A percentile compares a stretch with the other conserved stretches of the same genome.
Evolutionary conservation across 2,113 vertebrate species (phyloP).

Genomic region (Ochotona curzoniae): DNA sequence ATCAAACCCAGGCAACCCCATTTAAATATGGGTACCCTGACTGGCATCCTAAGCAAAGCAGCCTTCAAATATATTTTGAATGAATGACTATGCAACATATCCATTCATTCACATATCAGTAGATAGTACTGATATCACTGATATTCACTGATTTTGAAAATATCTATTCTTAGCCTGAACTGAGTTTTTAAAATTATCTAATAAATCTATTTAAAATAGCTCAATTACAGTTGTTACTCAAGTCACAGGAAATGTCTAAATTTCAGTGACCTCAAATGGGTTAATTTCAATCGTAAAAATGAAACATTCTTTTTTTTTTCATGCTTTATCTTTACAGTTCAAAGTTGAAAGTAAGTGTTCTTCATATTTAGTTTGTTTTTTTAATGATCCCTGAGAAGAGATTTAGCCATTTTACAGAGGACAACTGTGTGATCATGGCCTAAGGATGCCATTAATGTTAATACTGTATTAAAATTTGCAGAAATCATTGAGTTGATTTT

Average conservation of each 20-base stretch:
- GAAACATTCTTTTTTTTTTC: neutral
- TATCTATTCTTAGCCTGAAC: slow-evolving; percentile 35
- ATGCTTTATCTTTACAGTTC: slow-evolving; percentile 24
- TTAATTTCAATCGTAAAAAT: slow-evolving; percentile 17
- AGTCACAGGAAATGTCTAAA: slow-evolving; percentile 25
- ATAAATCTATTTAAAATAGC: no score
- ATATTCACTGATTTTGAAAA: neutral
- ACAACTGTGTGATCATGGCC: slow-evolving; percentile 7
- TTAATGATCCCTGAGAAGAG: neutral
- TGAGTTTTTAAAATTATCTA: neutral
- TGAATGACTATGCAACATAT: neutral
- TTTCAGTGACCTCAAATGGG: neutral
- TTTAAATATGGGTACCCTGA: no score
- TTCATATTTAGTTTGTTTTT: neutral
- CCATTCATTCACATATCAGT: neutral
- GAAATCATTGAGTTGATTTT: neutral
- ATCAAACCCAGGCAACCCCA: no score
- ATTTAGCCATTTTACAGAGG: slow-evolving; percentile 37
- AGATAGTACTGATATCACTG: neutral
- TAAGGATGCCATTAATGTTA: slow-evolving; percentile 10
- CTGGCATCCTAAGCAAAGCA: no score
- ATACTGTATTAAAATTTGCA: slow-evolving; percentile 14
- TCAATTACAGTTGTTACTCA: slow-evolving; percentile 3
- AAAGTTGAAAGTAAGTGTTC: neutral
- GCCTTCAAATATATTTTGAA: neutral